Percentiles rank a stretch among this genome's conserved stretches.
These are phyloP conservation scores for Ptychodera flava DNA, from an alignment of 35 echinoderm and acorn worm genomes.

Conservation along the genomic window DNA sequence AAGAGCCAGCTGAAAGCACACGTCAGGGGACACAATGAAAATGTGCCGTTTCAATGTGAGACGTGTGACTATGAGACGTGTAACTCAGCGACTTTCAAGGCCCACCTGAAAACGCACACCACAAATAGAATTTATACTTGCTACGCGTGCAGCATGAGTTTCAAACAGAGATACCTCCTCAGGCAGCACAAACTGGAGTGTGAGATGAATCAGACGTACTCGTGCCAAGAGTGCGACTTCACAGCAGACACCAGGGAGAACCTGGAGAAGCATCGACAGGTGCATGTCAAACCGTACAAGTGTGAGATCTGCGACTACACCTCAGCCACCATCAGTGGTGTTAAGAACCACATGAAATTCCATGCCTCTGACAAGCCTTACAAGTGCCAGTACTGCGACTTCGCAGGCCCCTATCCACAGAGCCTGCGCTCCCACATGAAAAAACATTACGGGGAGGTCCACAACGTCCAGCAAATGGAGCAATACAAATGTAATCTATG, in stretches of 20 bases:
- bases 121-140: background rate
- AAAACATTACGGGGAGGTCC: slow-evolving; percentile 25
- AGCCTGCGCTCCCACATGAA: slow-evolving; percentile 89
- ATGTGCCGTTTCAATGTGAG: background rate
- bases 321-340: slow-evolving; percentile 68
- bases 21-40: background rate
- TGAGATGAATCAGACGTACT: slow-evolving; percentile 34
- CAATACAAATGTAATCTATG: slow-evolving; percentile 93
- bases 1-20: slow-evolving; percentile 14
- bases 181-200: slow-evolving; percentile 48
- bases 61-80: background rate
- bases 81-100: background rate
- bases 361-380: slow-evolving; percentile 82
- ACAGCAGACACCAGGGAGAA: slow-evolving; percentile 23
- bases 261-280: slow-evolving; percentile 46
- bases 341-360: slow-evolving; percentile 99
- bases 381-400: slow-evolving; percentile 86
- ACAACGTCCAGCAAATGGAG: slow-evolving; percentile 21
- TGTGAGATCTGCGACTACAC: slow-evolving; percentile 77
- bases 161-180: slow-evolving; percentile 25
- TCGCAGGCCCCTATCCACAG: slow-evolving; percentile 89
- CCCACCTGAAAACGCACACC: slow-evolving; percentile 36
- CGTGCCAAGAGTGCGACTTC: slow-evolving; percentile 75
- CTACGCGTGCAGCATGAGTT: slow-evolving; percentile 25
- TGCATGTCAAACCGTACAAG: slow-evolving; percentile 77